Conservation (phyloP, 92 coral and sea anemone genomes). For the Meandrina meandrites region DNA sequence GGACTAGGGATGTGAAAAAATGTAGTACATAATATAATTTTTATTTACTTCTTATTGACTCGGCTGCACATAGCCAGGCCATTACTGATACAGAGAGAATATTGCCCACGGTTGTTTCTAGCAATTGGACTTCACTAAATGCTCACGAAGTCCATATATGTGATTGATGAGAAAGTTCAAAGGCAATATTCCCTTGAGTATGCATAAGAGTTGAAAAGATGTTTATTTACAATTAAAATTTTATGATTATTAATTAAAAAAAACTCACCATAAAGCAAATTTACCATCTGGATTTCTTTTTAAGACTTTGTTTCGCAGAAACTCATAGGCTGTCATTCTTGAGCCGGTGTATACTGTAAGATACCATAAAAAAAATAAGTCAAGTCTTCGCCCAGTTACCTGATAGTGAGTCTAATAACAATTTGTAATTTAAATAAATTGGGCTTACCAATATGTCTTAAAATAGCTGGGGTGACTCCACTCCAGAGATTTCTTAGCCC, state of each 20-base stretch:
- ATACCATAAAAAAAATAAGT: not conserved
- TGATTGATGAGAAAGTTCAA: too few species aligned
- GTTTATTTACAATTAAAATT: not conserved
- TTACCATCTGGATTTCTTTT: conserved; percentile 82
- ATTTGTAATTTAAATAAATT: too few species aligned
- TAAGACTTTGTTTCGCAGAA: conserved; percentile 83
- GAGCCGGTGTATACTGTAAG: conserved; percentile 91
- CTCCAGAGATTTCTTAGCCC: conserved; percentile 89
- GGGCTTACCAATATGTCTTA: conserved; percentile 86
- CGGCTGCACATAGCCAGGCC: too few species aligned
- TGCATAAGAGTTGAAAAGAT: too few species aligned
- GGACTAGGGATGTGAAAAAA: not conserved
- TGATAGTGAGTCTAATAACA: too few species aligned
- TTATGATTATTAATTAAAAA: not conserved
- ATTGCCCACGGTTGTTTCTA: too few species aligned
- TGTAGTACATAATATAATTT: too few species aligned
- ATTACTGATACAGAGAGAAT: too few species aligned
- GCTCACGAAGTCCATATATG: too few species aligned
- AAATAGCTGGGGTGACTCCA: conserved; percentile 92
- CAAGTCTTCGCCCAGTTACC: not conserved
- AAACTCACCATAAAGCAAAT: conserved; percentile 84
- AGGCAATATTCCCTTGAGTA: too few species aligned
- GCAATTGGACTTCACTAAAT: too few species aligned
- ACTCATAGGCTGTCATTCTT: conserved; percentile 94
- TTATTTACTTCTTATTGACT: too few species aligned